Evolutionary conservation across 2,888 invertebrate genomes (phyloP).

Genomic region (Aporophyla nigra): DNA sequence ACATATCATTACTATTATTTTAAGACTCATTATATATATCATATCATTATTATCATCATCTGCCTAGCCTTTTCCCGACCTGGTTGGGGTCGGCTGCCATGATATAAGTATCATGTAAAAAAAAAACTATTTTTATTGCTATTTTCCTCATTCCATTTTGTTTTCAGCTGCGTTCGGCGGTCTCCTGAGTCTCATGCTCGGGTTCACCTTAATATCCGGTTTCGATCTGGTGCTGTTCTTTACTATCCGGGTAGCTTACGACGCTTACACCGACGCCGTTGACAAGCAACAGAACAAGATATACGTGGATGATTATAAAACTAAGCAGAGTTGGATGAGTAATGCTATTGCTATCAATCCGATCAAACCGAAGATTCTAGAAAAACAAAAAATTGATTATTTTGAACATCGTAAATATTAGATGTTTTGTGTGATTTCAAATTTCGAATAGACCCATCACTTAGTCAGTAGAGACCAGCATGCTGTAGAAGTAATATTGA

Average conservation of each 20-base stretch:
- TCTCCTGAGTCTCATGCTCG: slow-evolving; percentile 92
- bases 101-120: too few relatives aligned
- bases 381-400: slow-evolving; percentile 26
- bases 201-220: slow-evolving; percentile 93
- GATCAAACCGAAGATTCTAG: not conserved
- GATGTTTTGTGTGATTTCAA: not conserved
- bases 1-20: too few relatives aligned
- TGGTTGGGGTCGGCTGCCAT: too few relatives aligned
- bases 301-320: slow-evolving; percentile 49
- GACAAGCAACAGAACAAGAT: slow-evolving; percentile 34
- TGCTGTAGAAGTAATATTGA: not conserved
- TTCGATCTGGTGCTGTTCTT: slow-evolving; percentile 93
- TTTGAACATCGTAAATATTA: slow-evolving; percentile 46
- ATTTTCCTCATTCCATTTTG: slow-evolving; percentile 23
- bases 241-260: slow-evolving; percentile 88
- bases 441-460: not conserved
- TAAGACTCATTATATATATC: too few relatives aligned
- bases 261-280: slow-evolving; percentile 60
- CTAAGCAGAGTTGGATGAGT: slow-evolving; percentile 47
- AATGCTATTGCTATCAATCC: slow-evolving; percentile 20
- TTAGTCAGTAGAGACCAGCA: not conserved
- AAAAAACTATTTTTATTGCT: not conserved
- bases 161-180: slow-evolving; percentile 93
- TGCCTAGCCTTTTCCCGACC: too few relatives aligned
- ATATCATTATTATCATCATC: too few relatives aligned